Percentiles rank a stretch among this genome's conserved stretches.
Conservation (phyloP, 2,113 vertebrate species). For the Prunella fulvescens region DNA sequence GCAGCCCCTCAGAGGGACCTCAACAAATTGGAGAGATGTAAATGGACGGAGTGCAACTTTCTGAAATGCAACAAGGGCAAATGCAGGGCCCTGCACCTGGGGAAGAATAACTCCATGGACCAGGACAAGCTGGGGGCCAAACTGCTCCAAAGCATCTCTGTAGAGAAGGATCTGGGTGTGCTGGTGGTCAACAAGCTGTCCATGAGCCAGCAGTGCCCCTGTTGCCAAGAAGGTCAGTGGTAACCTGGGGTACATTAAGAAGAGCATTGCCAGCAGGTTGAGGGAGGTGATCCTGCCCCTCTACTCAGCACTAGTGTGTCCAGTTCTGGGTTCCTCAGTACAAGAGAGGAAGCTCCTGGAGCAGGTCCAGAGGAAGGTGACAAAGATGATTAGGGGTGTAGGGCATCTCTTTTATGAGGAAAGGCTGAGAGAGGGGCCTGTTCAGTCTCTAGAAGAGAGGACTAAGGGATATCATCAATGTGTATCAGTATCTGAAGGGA, state of each 20-base stretch:
- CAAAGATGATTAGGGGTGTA: background rate
- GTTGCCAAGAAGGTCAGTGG: rapidly evolving
- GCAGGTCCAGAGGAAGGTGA: background rate
- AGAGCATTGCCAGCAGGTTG: rapidly evolving
- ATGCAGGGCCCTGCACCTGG: background rate
- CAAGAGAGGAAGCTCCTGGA: background rate
- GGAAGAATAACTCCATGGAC: background rate
- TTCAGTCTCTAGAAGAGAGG: background rate
- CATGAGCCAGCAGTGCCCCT: background rate
- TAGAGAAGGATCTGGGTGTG: background rate
- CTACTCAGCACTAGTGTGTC: rapidly evolving
- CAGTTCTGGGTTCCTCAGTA: background rate
- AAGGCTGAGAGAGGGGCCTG: background rate
- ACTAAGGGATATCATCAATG: background rate
- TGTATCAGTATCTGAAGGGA: background rate
- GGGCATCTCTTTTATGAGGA: background rate
- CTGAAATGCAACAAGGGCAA: background rate
- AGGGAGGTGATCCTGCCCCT: background rate
- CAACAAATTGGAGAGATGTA: rapidly evolving
- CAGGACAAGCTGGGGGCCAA: rapidly evolving
- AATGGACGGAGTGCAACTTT: background rate
- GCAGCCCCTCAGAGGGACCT: background rate
- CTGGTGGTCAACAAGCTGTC: background rate
- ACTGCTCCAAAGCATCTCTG: background rate
- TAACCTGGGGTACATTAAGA: background rate